Percentiles rank a stretch among this genome's conserved stretches.
These are phyloP conservation scores for Protophormia terraenovae DNA, from an alignment of 2,888 invertebrate species.

Conservation along the genomic window DNA sequence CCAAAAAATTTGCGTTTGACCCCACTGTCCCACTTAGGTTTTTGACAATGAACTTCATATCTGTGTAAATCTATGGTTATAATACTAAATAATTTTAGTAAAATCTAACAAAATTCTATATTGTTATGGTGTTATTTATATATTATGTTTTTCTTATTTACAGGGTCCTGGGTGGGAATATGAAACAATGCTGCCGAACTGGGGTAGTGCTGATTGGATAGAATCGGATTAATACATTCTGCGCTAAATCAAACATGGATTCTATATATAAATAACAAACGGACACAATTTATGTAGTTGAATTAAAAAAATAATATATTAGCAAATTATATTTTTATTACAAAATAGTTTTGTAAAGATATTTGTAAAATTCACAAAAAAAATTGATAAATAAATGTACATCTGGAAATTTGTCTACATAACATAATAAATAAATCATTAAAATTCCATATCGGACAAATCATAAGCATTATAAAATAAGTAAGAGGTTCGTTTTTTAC, in stretches of 20 bases:
- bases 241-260: neutral
- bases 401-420: neutral
- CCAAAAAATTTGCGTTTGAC: too few species aligned
- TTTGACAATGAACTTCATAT: too few species aligned
- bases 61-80: too few species aligned
- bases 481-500: too few species aligned
- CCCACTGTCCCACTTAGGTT: too few species aligned
- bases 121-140: neutral
- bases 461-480: too few species aligned
- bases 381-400: slow-evolving; percentile 17
- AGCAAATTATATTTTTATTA: slow-evolving; percentile 54
- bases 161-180: slow-evolving; percentile 98
- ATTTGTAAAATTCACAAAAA: slow-evolving; percentile 27
- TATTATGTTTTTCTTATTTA: slow-evolving; percentile 66
- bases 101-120: too few species aligned
- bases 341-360: slow-evolving; percentile 34
- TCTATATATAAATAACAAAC: neutral
- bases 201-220: slow-evolving; percentile 94
- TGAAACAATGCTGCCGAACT: slow-evolving; percentile 94
- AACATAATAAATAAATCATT: too few species aligned
- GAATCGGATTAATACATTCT: slow-evolving; percentile 81
- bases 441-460: too few species aligned
- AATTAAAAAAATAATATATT: neutral
- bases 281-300: neutral
- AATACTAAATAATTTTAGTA: too few species aligned